Evolutionary conservation across 2,888 invertebrate genomes (phyloP), one percentile per base, ranked within the genome.

Genomic region (Polymixis flavicincta): DNA sequence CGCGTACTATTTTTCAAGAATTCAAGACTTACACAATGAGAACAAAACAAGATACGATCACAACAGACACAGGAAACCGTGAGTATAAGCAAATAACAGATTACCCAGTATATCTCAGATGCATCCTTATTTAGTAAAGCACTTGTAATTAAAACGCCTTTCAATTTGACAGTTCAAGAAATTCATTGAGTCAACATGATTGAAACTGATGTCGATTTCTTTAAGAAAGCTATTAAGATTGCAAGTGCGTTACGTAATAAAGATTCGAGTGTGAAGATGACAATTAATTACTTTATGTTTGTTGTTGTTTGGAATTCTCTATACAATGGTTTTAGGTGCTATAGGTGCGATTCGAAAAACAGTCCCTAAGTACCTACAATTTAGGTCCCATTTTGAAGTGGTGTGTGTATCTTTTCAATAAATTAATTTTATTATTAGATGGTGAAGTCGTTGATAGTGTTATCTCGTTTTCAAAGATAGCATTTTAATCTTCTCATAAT

Each of bases 1-100:
- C 22, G 32, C 2, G 25, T 22, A 60, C 17, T 45, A 45, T 52
- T 54, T 45, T 55, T 37, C 19, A 32, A 50, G 54, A 70, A 61
- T 55, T 42, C 60, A 22, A n/a, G 54, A 71, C 71, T 54, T 60
- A 52, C 54, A 77, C 80, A 55, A 61, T 66, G 6, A 61, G 6
- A 61, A 60, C 48, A 37, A n/a, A 55, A 55, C 55, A 76, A 42
- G 37, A 50, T 63, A 65, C 48, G 7, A 22, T 60, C 57, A 57
- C 17, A 6, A 57, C 71, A 80, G 45, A 71, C 48, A 71, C 19
- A 80, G 11, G 28, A 80, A 61, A 42, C 65, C 32, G 50, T 81
- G 32, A 74, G 55, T 74, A 7, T 66, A 65, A 65, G 65, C 81
- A 61, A 61, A 48, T 55, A 45, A 32, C 32, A 52, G 32, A 66